Conservation (phyloP, 2,113 vertebrate species). For the Micromys minutus region DNA sequence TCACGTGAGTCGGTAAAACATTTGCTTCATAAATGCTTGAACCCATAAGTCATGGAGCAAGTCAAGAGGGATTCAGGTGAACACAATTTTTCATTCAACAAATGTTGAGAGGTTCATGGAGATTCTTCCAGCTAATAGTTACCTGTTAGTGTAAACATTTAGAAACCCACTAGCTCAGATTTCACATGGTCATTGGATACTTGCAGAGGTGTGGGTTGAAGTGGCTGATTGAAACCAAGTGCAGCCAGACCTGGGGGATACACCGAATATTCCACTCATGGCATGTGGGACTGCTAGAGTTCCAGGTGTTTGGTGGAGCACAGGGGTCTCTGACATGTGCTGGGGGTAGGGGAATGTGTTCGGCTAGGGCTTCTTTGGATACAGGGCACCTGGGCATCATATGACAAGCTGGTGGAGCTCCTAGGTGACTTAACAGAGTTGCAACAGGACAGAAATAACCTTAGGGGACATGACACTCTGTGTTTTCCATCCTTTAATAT, state of each 20-base stretch:
- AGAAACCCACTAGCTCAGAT: slow-evolving; percentile 14
- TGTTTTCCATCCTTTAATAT: background rate
- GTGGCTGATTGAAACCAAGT: background rate
- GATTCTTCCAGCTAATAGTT: slow-evolving; percentile 36
- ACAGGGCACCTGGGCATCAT: background rate
- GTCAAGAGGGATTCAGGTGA: background rate
- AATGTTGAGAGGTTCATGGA: background rate
- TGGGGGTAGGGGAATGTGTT: background rate
- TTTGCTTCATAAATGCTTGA: background rate
- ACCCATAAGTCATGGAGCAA: background rate
- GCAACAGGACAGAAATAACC: background rate
- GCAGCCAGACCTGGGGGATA: background rate
- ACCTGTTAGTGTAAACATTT: slow-evolving; percentile 11
- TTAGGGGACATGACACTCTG: background rate
- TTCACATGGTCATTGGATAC: slow-evolving; percentile 51
- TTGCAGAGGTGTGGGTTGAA: background rate
- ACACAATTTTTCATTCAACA: background rate
- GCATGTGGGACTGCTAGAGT: background rate
- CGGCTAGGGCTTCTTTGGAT: background rate
- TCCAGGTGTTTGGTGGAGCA: too few species aligned
- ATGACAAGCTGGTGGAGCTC: background rate
- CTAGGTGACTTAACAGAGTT: background rate
- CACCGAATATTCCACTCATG: background rate
- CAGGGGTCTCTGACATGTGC: background rate
- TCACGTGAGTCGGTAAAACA: background rate